These are phyloP conservation scores for Odocoileus hemionus DNA, from an alignment of 2,113 vertebrate genomes.

Conservation along the genomic window DNA sequence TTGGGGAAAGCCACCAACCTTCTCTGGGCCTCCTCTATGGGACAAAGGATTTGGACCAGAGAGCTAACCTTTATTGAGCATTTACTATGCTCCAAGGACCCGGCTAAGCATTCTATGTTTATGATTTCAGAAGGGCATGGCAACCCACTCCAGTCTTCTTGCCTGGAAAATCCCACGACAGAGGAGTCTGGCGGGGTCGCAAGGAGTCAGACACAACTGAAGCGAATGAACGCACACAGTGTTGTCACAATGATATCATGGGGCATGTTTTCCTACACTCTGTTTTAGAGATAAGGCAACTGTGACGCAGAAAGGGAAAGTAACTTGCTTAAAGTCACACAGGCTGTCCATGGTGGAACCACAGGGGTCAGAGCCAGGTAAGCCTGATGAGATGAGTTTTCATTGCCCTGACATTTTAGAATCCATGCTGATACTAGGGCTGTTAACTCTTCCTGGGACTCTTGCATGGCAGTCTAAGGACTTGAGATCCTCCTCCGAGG, in stretches of 20 bases:
- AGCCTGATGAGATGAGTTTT: neutral
- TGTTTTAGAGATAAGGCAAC: neutral
- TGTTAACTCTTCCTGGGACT: neutral
- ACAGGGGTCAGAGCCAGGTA: neutral
- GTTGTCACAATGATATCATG: neutral
- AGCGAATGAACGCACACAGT: neutral
- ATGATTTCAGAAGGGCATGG: neutral
- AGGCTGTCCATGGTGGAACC: neutral
- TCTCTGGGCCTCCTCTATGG: neutral
- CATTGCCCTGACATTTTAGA: neutral
- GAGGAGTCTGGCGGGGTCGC: neutral
- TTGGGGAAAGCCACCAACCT: neutral
- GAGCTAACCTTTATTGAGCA: neutral
- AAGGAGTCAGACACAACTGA: neutral
- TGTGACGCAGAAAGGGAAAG: neutral
- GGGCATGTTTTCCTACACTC: neutral
- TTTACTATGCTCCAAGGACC: neutral
- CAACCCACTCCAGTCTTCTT: neutral
- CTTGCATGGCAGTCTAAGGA: neutral
- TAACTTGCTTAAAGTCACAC: neutral
- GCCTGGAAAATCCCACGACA: neutral
- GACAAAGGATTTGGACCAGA: neutral
- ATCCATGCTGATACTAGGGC: neutral
- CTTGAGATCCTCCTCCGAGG: neutral
- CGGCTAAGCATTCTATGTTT: neutral